Base-by-base conservation (phyloP, 2,888 invertebrate species). In the Apoda limacodes region DNA sequence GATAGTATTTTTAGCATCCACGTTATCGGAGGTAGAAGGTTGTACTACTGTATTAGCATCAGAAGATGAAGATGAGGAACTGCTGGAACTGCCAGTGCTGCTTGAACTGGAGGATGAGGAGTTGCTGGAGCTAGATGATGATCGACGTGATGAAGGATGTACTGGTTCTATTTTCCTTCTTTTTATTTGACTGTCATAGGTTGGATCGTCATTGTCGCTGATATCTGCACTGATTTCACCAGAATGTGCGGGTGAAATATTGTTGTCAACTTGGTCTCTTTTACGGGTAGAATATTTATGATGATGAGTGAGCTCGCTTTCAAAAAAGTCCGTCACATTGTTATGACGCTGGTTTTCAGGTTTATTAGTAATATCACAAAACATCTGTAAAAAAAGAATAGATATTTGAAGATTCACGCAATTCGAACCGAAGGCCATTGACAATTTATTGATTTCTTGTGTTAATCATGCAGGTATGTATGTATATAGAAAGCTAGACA, bases 161-260 rank as follows among this genome's bases (percentile, higher is more conserved):
- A 34, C 26, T 28, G 32, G 33, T 31, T 15, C 23, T 22, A 13
- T 31, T 19, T 17, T 35, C 26, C 20, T 14, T 24, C 31, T 30
- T 33, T 33, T 35, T 20, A 22, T 22, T 10, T 29, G 35, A 35
- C 31, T 22, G 25, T 22, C 20, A 28, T 35, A 30, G 25, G 32
- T 30, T 26, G 32, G 34, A 30, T n/a, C n/a, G n/a, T 34, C 36
- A 25, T 34, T 27, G 37, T 40, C 37, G 35, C 34, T 37, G 29
- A 40, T 32, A 37, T 40, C 36, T 25, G 30, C 30, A 36, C 36
- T 31, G 15, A 29, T 38, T 27, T 32, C 24, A 29, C 34, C 37
- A 20, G 28, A 14, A 25, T 25, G 24, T 22, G 25, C n/a, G n/a
- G n/a, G n/a, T n/a, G n/a, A 24, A 21, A 25, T 13, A 32, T 13